A percentile compares a stretch with the other conserved stretches of the same genome.
Conservation (phyloP, 2,113 vertebrate species). For the Abramis brama region DNA sequence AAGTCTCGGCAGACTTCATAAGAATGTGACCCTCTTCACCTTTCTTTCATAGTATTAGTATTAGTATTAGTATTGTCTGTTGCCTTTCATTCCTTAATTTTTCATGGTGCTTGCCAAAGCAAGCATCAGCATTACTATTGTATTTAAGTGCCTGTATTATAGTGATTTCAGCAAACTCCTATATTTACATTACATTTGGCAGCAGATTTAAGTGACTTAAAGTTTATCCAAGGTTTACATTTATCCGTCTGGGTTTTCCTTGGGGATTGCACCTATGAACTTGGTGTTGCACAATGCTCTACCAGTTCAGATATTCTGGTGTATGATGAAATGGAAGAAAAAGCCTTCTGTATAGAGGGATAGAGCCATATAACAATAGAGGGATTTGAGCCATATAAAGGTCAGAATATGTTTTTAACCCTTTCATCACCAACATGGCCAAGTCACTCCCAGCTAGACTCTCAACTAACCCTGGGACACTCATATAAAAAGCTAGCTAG, state of each 20-base stretch:
- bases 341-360: neutral
- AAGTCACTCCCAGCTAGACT: neutral
- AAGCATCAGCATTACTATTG: neutral
- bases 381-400: neutral
- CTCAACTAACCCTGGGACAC: neutral
- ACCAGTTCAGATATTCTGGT: constrained; percentile 4
- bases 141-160: neutral
- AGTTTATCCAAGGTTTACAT: neutral
- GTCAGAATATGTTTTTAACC: neutral
- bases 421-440: neutral
- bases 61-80: neutral
- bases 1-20: neutral
- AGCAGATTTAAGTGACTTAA: neutral
- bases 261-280: neutral
- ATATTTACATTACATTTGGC: neutral
- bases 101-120: neutral
- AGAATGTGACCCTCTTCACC: neutral
- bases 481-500: neutral
- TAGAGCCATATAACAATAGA: neutral
- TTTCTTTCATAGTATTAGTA: constrained; percentile 10
- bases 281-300: neutral
- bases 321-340: neutral
- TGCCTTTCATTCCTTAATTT: neutral
- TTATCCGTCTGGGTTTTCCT: neutral
- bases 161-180: constrained; percentile 2